These are phyloP conservation scores for Phoebastria nigripes DNA, from an alignment of 2,797 vertebrate species.

Conservation along the genomic window DNA sequence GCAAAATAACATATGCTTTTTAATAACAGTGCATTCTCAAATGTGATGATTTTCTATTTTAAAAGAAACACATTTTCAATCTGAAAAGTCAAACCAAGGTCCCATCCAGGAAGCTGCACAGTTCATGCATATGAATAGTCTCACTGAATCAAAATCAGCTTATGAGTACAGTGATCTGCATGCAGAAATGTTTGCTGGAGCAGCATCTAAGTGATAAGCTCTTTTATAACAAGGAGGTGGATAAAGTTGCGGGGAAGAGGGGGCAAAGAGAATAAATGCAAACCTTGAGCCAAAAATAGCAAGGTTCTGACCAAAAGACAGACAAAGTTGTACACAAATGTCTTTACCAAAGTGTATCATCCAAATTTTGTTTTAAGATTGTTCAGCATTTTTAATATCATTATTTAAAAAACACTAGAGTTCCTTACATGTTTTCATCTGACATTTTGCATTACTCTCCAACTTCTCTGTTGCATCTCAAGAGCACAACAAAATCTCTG, in stretches of 20 bases:
- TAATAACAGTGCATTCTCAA: neutral
- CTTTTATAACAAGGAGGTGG: neutral
- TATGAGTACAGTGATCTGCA: neutral
- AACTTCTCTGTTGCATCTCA: neutral
- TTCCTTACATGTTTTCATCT: neutral
- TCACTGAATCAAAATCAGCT: neutral
- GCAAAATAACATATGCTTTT: neutral
- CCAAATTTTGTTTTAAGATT: neutral
- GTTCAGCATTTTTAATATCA: neutral
- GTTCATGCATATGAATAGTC: neutral
- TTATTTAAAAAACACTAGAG: neutral
- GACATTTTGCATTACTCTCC: neutral
- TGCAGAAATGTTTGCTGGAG: neutral
- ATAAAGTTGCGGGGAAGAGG: neutral
- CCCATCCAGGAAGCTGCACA: neutral
- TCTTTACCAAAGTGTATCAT: neutral
- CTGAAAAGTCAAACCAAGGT: neutral
- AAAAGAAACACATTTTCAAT: neutral
- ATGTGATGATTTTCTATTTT: neutral
- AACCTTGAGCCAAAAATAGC: neutral
- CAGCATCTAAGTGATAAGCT: neutral
- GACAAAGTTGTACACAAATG: neutral
- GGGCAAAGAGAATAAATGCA: neutral
- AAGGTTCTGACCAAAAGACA: neutral
- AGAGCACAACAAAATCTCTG: neutral